Percentiles rank a stretch among this genome's conserved stretches.
These are phyloP conservation scores for Dinomys branickii DNA, from an alignment of 2,113 vertebrate species.

Conservation along the genomic window DNA sequence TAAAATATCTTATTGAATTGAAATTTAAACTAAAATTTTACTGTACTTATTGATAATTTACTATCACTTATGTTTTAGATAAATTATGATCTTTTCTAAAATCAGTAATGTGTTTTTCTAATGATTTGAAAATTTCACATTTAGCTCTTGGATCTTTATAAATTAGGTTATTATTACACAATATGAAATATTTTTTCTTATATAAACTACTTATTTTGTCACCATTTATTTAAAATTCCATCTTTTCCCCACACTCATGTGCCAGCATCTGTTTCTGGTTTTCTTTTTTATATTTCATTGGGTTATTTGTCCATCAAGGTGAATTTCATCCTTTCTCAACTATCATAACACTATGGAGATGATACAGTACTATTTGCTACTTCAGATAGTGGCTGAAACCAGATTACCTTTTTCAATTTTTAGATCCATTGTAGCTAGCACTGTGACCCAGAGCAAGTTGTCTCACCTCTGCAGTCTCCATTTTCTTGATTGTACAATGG, in stretches of 20 bases:
- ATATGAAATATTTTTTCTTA: background rate
- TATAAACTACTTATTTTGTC: background rate
- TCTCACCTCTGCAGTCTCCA: background rate
- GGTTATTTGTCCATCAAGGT: background rate
- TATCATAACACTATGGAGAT: background rate
- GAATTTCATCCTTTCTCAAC: background rate
- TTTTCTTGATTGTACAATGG: background rate
- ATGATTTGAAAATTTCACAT: background rate
- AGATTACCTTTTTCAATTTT: background rate
- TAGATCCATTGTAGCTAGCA: background rate
- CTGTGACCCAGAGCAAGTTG: background rate
- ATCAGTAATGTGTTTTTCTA: background rate
- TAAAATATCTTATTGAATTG: background rate
- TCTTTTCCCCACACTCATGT: background rate
- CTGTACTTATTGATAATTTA: background rate
- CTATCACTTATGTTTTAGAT: background rate
- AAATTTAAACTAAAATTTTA: background rate
- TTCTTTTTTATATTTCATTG: background rate
- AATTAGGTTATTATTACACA: background rate
- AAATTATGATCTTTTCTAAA: background rate
- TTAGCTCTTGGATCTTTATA: background rate
- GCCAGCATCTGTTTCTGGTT: background rate
- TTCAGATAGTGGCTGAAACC: background rate
- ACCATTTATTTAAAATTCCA: background rate
- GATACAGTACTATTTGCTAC: background rate